phyloP scores from a whole-genome alignment of 1,140 invertebrate species.

The Goniozus legneri region DNA sequence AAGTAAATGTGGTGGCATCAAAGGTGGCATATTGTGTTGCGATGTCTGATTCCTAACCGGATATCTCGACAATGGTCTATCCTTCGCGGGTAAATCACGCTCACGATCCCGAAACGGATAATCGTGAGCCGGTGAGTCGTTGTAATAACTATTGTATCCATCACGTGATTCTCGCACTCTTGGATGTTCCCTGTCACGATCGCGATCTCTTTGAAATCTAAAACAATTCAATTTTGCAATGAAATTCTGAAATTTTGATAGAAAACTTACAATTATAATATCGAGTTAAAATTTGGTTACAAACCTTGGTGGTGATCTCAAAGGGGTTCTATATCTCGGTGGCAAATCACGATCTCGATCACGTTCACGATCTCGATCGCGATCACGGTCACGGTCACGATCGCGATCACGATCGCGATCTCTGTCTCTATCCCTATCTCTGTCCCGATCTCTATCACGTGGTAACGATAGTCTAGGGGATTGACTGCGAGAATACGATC shows the following conservation, averaged over 20 bases:
- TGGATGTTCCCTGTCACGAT: constrained; percentile 43
- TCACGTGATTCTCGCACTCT: constrained; percentile 41
- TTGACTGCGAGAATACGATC: constrained; percentile 50
- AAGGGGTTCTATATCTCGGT: constrained; percentile 53
- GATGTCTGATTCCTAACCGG: constrained; percentile 36
- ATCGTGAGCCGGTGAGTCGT: constrained; percentile 40
- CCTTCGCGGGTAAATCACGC: constrained; percentile 37
- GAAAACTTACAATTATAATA: not conserved
- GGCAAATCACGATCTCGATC: constrained; percentile 36
- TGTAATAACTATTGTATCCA: constrained; percentile 44
- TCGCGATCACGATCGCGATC: constrained; percentile 42
- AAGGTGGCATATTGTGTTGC: constrained; percentile 38
- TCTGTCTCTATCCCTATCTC: constrained; percentile 28
- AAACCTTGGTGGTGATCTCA: constrained; percentile 55
- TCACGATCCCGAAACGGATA: constrained; percentile 49
- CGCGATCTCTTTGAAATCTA: constrained; percentile 49
- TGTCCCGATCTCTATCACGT: constrained; percentile 40
- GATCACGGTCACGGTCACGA: constrained; percentile 24
- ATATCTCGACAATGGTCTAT: constrained; percentile 38
- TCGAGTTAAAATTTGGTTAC: constrained; percentile 1
- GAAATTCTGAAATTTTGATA: not conserved
- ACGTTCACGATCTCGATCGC: constrained; percentile 27
- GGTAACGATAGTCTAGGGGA: constrained; percentile 45
- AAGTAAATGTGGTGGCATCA: constrained; percentile 34
- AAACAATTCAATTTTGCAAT: constrained; percentile 12